Evolutionary conservation across 2,888 invertebrate species (phyloP).

Genomic region (Parnassius smintheus): DNA sequence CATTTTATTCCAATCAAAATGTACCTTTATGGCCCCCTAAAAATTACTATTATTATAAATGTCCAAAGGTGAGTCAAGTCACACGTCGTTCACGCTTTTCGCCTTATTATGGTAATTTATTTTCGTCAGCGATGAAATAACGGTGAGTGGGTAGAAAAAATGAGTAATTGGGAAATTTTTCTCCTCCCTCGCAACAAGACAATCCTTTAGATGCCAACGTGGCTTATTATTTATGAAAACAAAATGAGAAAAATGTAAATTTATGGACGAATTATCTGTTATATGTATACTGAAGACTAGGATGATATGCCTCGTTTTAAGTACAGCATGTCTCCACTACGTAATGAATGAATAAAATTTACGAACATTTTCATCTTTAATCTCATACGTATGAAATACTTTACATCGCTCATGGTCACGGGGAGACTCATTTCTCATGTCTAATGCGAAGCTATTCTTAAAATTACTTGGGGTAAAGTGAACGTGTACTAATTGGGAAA

Average conservation of each 20-base stretch:
- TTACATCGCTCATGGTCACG: no score
- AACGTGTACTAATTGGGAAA: neutral
- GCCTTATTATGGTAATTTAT: neutral
- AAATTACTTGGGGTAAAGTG: no score
- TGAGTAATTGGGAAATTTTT: neutral
- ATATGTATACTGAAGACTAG: no score
- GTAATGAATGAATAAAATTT: neutral
- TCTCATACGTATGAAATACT: no score
- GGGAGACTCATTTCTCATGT: no score
- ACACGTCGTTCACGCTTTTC: neutral
- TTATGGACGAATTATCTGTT: neutral
- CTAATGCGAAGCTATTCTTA: no score
- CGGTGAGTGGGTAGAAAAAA: neutral
- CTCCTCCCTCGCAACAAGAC: neutral
- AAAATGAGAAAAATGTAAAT: neutral
- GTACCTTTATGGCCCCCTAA: no score
- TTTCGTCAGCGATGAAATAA: neutral
- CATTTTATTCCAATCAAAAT: no score
- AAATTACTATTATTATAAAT: no score
- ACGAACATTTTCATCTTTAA: neutral
- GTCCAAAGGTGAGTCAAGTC: no score
- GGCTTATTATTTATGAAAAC: neutral
- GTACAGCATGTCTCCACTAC: neutral
- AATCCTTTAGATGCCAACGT: neutral
- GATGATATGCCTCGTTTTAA: no score